phyloP scores from a whole-genome alignment of 2,797 vertebrate genomes.

The Pseudochaenichthys georgianus region DNA sequence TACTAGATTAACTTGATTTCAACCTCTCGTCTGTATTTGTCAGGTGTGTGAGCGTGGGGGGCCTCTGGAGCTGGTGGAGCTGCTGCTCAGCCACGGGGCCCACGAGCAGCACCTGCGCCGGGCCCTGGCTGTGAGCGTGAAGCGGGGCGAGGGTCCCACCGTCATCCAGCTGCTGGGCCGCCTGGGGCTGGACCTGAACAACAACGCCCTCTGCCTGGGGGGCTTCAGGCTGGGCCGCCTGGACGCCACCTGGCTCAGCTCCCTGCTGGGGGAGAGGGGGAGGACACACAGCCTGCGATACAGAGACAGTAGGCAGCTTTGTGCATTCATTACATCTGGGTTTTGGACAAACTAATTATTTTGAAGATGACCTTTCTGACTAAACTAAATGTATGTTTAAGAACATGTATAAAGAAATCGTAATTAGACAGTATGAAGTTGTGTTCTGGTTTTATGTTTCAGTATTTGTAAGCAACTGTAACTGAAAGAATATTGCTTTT shows the following conservation, averaged over 20 bases:
- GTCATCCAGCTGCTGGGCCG: conserved; percentile 91
- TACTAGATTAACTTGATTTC: too few species aligned
- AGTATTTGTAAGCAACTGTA: too few species aligned
- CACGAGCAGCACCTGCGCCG: conserved; percentile 93
- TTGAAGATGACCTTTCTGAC: neutral
- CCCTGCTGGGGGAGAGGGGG: conserved; percentile 90
- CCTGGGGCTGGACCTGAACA: conserved; percentile 91
- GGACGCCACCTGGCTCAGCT: conserved; percentile 91
- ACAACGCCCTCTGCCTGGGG: conserved; percentile 93
- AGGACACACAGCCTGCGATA: conserved; percentile 70
- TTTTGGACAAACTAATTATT: neutral
- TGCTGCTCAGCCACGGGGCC: conserved; percentile 88
- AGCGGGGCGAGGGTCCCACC: conserved; percentile 85
- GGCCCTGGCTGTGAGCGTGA: conserved; percentile 89
- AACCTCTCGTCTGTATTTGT: neutral
- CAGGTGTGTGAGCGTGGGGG: conserved; percentile 93
- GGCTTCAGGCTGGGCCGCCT: conserved; percentile 91
- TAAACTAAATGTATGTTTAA: too few species aligned
- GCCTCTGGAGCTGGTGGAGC: conserved; percentile 90
- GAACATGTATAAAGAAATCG: too few species aligned
- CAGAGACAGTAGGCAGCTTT: conserved; percentile 83
- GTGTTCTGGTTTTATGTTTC: too few species aligned
- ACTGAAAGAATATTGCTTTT: too few species aligned
- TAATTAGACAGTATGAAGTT: too few species aligned
- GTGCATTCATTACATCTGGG: neutral